A percentile compares a stretch with the other conserved stretches of the same genome.
These are phyloP conservation scores for Calypte anna DNA, from an alignment of 2,113 vertebrate species.

Conservation along the genomic window DNA sequence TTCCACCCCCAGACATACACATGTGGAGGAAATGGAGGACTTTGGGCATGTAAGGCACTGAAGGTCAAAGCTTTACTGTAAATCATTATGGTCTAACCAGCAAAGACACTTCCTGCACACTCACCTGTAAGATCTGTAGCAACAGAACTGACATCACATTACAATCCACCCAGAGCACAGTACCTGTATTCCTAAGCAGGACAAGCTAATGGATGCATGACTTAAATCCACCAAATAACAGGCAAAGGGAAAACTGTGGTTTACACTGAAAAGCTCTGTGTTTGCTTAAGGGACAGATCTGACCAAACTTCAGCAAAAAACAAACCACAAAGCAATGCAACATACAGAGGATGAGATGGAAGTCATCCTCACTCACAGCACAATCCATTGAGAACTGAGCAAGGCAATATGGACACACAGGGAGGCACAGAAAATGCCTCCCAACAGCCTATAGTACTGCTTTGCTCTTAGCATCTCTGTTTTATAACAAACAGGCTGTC, in stretches of 20 bases:
- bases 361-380: not conserved
- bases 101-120: not conserved
- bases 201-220: not conserved
- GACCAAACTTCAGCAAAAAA: not conserved
- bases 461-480: not conserved
- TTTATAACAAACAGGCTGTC: not conserved
- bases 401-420: not conserved
- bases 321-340: not conserved
- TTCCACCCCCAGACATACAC: not conserved
- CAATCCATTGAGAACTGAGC: not conserved
- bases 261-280: not conserved
- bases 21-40: not conserved
- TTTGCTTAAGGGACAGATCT: not conserved
- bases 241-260: not conserved
- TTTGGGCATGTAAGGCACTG: not conserved
- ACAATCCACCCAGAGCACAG: not conserved
- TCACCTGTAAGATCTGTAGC: not conserved
- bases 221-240: not conserved
- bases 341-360: rapidly evolving
- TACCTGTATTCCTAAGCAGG: not conserved
- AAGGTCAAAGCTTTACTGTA: not conserved
- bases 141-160: not conserved
- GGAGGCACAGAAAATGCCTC: not conserved
- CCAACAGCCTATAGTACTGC: not conserved
- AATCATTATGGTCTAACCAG: not conserved